A percentile compares a stretch with the other conserved stretches of the same genome.
Conservation (phyloP, 2,888 invertebrate species). For the Oscheius myriophilus region DNA sequence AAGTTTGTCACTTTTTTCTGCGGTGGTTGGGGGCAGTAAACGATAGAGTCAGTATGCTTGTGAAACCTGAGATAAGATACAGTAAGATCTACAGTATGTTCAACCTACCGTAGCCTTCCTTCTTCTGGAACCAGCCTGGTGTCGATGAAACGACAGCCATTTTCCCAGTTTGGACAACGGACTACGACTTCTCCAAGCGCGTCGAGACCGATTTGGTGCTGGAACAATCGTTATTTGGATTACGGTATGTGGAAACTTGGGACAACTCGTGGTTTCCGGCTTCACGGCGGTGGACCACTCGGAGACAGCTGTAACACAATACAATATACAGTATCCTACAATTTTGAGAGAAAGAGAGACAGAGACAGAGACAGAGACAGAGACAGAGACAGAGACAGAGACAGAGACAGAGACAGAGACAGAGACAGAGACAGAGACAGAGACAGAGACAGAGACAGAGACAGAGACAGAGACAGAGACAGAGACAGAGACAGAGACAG, state of each 20-base stretch:
- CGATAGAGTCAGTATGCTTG: too few relatives aligned
- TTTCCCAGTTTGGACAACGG: conserved; percentile 46
- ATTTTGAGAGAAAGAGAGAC: not conserved
- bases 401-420: not conserved
- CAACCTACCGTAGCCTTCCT: conserved; percentile 5
- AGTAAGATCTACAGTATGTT: not conserved
- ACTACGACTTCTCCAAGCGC: conserved; percentile 37
- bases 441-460: not conserved
- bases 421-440: not conserved
- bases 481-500: too few relatives aligned
- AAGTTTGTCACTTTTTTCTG: too few relatives aligned
- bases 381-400: not conserved
- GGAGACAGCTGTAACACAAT: conserved; percentile 13
- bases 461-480: not conserved
- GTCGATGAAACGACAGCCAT: conserved; percentile 28
- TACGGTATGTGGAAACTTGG: conserved; percentile 4
- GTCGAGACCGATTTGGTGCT: conserved; percentile 39
- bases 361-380: not conserved
- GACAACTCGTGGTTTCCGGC: conserved; percentile 35
- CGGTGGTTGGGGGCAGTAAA: too few relatives aligned
- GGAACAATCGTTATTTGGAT: conserved; percentile 19
- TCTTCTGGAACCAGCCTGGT: conserved; percentile 15
- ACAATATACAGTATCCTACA: too few relatives aligned
- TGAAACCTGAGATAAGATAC: not conserved
- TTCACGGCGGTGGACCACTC: conserved; percentile 29